Conservation (phyloP, 2,888 invertebrate genomes). For the Lomographa bimaculata region DNA sequence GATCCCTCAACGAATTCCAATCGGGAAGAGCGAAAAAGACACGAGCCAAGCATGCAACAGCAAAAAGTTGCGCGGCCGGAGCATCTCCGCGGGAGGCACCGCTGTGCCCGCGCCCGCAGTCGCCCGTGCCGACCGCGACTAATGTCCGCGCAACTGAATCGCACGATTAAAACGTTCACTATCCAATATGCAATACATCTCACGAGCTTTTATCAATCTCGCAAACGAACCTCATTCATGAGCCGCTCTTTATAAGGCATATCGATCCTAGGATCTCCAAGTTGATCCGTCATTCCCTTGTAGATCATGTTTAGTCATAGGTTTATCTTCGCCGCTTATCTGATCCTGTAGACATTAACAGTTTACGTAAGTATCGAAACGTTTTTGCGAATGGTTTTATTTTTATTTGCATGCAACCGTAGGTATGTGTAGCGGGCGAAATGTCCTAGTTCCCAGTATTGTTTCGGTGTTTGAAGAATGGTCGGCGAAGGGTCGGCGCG, state of each 20-base stretch:
- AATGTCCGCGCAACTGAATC: constrained; percentile 53
- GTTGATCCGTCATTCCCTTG: constrained; percentile 28
- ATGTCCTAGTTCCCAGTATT: constrained; percentile 73
- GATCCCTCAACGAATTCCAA: constrained; percentile 80
- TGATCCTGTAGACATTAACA: constrained; percentile 21
- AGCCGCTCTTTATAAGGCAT: constrained; percentile 27
- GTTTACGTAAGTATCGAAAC: constrained; percentile 15
- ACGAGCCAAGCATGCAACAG: constrained; percentile 75
- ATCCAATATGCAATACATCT: constrained; percentile 43
- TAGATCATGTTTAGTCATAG: constrained; percentile 30
- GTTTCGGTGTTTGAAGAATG: constrained; percentile 63
- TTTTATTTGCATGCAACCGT: constrained; percentile 26
- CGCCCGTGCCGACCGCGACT: constrained; percentile 36
- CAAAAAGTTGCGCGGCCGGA: constrained; percentile 73
- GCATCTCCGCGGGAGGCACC: constrained; percentile 70
- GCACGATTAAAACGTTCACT: constrained; percentile 58
- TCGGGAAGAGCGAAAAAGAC: constrained; percentile 81
- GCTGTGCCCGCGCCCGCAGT: constrained; percentile 43
- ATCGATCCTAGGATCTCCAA: constrained; percentile 31
- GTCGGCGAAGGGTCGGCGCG: constrained; percentile 56
- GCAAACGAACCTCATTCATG: constrained; percentile 50
- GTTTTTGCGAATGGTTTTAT: constrained; percentile 23
- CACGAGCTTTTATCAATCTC: constrained; percentile 44
- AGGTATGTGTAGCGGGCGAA: constrained; percentile 43
- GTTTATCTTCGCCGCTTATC: constrained; percentile 29